phyloP scores from a whole-genome alignment of 2,797 vertebrate genomes.

The Channallabes apus region DNA sequence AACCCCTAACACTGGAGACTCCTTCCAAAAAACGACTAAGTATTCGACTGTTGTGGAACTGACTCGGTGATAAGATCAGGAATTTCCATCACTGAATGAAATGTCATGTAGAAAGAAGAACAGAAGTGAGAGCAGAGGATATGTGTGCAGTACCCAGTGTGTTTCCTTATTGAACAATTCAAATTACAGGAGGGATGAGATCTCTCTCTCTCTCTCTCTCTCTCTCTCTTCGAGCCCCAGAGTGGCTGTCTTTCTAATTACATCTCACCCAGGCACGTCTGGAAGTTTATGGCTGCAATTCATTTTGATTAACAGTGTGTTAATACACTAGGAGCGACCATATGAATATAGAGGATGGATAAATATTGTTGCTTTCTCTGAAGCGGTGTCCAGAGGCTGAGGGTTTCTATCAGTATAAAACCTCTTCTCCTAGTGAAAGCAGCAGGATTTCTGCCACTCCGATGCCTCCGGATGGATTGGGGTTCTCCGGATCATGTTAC shows the following conservation, averaged over 20 bases:
- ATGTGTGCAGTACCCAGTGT: background rate
- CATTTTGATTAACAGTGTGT: background rate
- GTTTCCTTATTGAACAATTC: background rate
- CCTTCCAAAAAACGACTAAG: background rate
- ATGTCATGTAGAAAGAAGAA: background rate
- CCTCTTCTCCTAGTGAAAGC: background rate
- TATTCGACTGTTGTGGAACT: background rate
- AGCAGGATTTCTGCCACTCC: constrained; percentile 13
- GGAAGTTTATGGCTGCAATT: background rate
- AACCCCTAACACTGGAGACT: background rate
- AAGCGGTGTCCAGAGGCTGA: background rate
- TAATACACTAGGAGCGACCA: background rate
- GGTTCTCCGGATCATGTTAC: constrained; percentile 32
- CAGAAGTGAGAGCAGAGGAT: background rate
- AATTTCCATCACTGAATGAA: background rate
- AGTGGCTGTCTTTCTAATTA: background rate
- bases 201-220: background rate
- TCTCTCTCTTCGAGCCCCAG: background rate
- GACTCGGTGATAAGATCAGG: background rate
- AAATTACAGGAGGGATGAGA: background rate
- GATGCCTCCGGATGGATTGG: constrained; percentile 6
- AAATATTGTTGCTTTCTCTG: background rate
- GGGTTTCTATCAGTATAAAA: background rate
- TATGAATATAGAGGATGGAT: background rate
- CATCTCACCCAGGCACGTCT: background rate